A percentile compares a stretch with the other conserved stretches of the same genome.
Evolutionary conservation across 37 sponge, comb jelly and placozoan genomes (phyloP).

Genomic region (Ephydatia muelleri): DNA sequence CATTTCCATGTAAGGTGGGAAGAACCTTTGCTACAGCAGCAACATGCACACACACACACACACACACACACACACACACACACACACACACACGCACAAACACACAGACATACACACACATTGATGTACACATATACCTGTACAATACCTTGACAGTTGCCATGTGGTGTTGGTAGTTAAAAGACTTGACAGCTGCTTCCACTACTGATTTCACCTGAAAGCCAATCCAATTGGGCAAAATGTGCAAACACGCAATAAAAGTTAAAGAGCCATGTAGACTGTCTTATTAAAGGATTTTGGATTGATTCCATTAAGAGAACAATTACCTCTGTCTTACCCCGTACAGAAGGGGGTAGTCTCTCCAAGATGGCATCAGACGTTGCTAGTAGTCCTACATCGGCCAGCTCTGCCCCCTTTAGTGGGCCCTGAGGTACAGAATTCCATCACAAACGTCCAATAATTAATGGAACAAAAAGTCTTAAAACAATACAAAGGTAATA

Average conservation of each 20-base stretch:
- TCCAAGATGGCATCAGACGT: conserved; percentile 19
- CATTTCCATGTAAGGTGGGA: not conserved
- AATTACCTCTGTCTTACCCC: conserved; percentile 55
- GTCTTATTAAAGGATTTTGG: not conserved
- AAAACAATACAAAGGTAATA: too few species aligned
- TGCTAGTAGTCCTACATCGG: not conserved
- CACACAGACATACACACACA: not conserved
- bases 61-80: too few species aligned
- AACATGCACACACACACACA: too few species aligned
- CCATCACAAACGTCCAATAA: too few species aligned
- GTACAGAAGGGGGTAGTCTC: conserved; percentile 25
- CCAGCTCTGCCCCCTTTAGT: not conserved
- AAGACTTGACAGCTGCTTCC: conserved; percentile 11
- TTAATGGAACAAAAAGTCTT: too few species aligned
- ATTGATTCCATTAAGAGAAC: too few species aligned
- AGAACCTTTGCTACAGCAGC: too few species aligned
- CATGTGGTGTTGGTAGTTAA: conserved; percentile 24
- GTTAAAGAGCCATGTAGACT: too few species aligned
- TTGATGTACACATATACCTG: not conserved
- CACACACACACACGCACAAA: not conserved
- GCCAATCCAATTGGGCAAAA: not conserved
- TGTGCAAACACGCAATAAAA: too few species aligned
- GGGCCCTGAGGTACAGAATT: not conserved
- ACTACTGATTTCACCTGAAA: conserved; percentile 42
- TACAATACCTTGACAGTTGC: conserved; percentile 22